Evolutionary conservation across 2,888 invertebrate species (phyloP), one percentile per base, ranked within the genome.

Genomic region (Coelinius sp.): DNA sequence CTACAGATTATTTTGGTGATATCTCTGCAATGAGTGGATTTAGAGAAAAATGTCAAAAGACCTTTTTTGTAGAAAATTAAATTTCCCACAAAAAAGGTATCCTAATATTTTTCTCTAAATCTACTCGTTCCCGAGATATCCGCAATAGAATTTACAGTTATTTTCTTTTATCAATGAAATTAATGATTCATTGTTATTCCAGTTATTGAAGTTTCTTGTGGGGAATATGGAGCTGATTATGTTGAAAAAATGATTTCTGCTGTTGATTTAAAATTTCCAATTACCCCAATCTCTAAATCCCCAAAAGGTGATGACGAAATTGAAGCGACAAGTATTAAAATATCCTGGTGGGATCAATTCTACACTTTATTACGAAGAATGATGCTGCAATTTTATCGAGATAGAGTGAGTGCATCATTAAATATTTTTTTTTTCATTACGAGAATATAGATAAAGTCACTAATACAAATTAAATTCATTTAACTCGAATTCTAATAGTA

Each of bases 131-230:
- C n/a, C n/a, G n/a, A n/a, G n/a, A n/a, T n/a, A n/a, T n/a, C n/a
- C n/a, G n/a, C n/a, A n/a, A n/a, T n/a, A n/a, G n/a, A n/a, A n/a
- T n/a, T n/a, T n/a, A n/a, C n/a, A n/a, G n/a, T n/a, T n/a, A n/a
- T n/a, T n/a, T n/a, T n/a, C n/a, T n/a, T n/a, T n/a, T n/a, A n/a
- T n/a, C n/a, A n/a, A n/a, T 38, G 8, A 6, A 35, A 35, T 35
- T 35, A 56, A 70, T 31, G 7, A 31, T 46, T 67, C 44, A 27
- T 0, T 35, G 70, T 71, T 27, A 10, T 64, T 70, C 64, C 83
- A 94, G 95, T 95, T 70, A 93, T 95, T 76, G 95, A 95, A 89
- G 93, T 95, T 5, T 93, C 94, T 1, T 92, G 93, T 71, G 93
- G 93, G 0, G 95, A 95, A 87, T 95, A 95, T 81, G 95, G 95